Evolutionary conservation across 2,888 invertebrate genomes (phyloP).

Genomic region (Tachina lurida): DNA sequence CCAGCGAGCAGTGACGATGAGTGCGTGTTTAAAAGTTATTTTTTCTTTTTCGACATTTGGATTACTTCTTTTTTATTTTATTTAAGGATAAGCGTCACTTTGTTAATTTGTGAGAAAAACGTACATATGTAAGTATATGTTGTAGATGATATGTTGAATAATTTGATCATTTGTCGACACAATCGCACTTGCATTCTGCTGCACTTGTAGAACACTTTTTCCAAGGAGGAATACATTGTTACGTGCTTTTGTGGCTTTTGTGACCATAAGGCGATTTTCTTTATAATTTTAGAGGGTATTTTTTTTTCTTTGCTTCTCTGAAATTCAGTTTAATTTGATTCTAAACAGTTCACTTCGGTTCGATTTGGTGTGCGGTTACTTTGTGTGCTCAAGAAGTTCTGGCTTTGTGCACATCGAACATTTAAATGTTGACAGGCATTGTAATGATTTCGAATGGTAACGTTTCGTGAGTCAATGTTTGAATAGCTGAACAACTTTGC

Average conservation of each 20-base stretch:
- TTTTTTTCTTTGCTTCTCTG: neutral
- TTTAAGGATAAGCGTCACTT: constrained; percentile 76
- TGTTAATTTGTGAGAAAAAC: constrained; percentile 81
- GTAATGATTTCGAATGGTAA: constrained; percentile 66
- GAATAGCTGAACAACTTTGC: constrained; percentile 57
- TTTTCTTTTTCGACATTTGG: constrained; percentile 19
- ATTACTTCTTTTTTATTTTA: constrained; percentile 50
- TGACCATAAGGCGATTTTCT: constrained; percentile 64
- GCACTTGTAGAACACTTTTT: neutral
- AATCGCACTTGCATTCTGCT: constrained; percentile 12
- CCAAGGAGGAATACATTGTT: constrained; percentile 32
- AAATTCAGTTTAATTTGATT: constrained; percentile 42
- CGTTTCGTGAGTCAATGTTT: constrained; percentile 58
- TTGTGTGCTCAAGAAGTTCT: constrained; percentile 48
- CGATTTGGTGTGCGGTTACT: constrained; percentile 31
- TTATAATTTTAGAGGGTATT: constrained; percentile 52
- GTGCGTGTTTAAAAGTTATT: constrained; percentile 68
- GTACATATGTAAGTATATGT: constrained; percentile 6
- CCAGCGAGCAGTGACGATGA: constrained; percentile 58
- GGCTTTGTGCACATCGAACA: constrained; percentile 59
- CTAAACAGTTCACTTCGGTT: constrained; percentile 26
- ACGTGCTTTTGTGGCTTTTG: constrained; percentile 62
- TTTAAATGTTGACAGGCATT: constrained; percentile 70
- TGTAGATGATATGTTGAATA: constrained; percentile 42
- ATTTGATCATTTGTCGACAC: constrained; percentile 66